Evolutionary conservation across 2,797 vertebrate genomes (phyloP), one percentile per base, ranked within the genome.

Genomic region (Accipiter fasciatus): DNA sequence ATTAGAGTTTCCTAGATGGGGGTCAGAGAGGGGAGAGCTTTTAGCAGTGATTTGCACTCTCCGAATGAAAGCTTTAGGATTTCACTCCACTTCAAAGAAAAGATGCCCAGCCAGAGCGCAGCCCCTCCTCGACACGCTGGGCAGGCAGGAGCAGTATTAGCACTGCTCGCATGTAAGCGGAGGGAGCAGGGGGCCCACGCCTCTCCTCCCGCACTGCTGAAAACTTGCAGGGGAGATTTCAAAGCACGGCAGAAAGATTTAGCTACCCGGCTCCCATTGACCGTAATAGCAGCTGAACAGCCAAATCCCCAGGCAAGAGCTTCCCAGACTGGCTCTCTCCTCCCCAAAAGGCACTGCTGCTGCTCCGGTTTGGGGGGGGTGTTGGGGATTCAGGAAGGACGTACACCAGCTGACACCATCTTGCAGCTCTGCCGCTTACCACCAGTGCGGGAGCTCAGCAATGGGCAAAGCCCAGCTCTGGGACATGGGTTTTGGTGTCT

Each of bases 21-120:
- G 86, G 89, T 96, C 97, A 96, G 92, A 87, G 61, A 91, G 67
- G 86, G 70, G 82, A 96, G 73, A 95, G 91, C 88, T 96, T 97
- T 97, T 88, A 95, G 89, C 78, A 78, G 80, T 59, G 93, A 89
- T 96, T 95, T 96, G 78, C 79, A 64, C 92, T 96, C 83, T 94
- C 49, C 16, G 2, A 96, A 92, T 14, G 59, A 92, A 95, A 94
- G 91, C 92, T 95, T 89, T 57, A 21, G 77, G 91, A 96, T 97
- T 96, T 95, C 1, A 0, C 79, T 96, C 52, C 84, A 94, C 97
- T 97, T 97, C 95, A 96, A 97, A 97, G 96, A 92, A 92, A 83
- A 94, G 92, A 62, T 90, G 86, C 82, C n/a, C 39, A 28, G 35
- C 37, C 64, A 1, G 26, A 90, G 44, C 25, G 5, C 81, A 67